A percentile compares a stretch with the other conserved stretches of the same genome.
Conservation (phyloP, 1,140 invertebrate genomes). For the Adoxophyes honmai region DNA sequence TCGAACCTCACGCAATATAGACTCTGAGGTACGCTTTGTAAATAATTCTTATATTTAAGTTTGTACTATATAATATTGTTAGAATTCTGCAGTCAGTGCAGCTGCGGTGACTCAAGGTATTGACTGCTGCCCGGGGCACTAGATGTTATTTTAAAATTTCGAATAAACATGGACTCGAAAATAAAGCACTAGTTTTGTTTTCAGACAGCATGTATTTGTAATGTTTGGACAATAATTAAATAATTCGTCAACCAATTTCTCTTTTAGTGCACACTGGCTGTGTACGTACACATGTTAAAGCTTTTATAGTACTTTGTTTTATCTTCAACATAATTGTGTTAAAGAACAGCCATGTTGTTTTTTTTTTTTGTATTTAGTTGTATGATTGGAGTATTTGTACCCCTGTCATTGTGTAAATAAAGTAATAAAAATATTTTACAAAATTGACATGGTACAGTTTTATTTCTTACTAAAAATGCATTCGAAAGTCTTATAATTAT, state of each 20-base stretch:
- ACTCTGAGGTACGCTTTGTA: constrained; percentile 63
- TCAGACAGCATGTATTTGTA: constrained; percentile 60
- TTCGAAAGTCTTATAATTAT: constrained; percentile 22
- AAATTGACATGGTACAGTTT: constrained; percentile 48
- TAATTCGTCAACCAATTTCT: constrained; percentile 44
- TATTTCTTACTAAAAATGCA: constrained; percentile 30
- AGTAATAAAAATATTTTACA: constrained; percentile 75
- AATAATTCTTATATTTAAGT: constrained; percentile 71
- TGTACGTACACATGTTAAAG: constrained; percentile 16
- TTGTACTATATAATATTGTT: constrained; percentile 65
- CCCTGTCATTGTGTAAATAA: constrained; percentile 67
- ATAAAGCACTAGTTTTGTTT: constrained; percentile 34
- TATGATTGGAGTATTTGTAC: constrained; percentile 60
- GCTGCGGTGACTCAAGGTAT: constrained; percentile 31
- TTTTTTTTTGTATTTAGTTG: constrained; percentile 48
- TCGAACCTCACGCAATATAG: constrained; percentile 50
- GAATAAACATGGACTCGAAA: constrained; percentile 33
- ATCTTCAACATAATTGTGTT: constrained; percentile 24
- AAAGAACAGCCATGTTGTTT: constrained; percentile 36
- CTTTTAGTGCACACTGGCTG: constrained; percentile 29
- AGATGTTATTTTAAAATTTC: constrained; percentile 30
- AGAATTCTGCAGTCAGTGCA: constrained; percentile 30
- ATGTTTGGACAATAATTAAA: constrained; percentile 67
- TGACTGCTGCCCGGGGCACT: constrained; percentile 32
- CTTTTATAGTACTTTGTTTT: constrained; percentile 20